Evolutionary conservation across 2,888 invertebrate species (phyloP).

Genomic region (Syrphus vitripennis): DNA sequence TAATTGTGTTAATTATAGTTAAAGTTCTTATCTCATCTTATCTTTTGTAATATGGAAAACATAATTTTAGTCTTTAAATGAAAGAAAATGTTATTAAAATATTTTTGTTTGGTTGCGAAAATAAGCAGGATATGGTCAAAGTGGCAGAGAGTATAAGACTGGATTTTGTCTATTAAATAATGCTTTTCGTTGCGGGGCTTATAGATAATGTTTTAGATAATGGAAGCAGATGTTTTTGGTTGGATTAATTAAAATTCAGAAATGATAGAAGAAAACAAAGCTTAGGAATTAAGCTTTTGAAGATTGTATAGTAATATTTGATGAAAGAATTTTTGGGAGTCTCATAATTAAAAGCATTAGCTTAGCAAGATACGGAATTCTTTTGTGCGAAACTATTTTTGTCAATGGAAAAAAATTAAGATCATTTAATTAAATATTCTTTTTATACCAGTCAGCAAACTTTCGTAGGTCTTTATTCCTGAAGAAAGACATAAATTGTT

Average conservation of each 20-base stretch:
- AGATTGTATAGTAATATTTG: neutral
- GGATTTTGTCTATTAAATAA: constrained; percentile 16
- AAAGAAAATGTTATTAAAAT: neutral
- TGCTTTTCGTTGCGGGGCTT: neutral
- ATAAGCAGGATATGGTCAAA: neutral
- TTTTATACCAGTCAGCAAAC: no score
- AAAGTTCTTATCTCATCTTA: constrained; percentile 39
- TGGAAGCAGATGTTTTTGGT: neutral
- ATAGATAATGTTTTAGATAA: neutral
- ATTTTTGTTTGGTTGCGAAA: neutral
- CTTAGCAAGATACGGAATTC: neutral
- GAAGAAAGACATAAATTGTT: no score
- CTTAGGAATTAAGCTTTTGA: neutral
- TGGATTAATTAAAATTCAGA: neutral
- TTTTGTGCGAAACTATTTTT: neutral
- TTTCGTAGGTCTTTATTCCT: no score
- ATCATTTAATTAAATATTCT: no score
- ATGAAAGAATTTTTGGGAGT: neutral
- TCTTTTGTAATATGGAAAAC: neutral
- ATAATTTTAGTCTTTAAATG: neutral
- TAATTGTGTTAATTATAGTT: constrained; percentile 56
- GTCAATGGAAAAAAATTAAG: neutral
- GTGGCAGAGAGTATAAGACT: neutral
- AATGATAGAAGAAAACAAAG: neutral
- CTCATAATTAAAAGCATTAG: neutral